Conservation (phyloP, 2,113 vertebrate genomes). For the Myrmecobius fasciatus region DNA sequence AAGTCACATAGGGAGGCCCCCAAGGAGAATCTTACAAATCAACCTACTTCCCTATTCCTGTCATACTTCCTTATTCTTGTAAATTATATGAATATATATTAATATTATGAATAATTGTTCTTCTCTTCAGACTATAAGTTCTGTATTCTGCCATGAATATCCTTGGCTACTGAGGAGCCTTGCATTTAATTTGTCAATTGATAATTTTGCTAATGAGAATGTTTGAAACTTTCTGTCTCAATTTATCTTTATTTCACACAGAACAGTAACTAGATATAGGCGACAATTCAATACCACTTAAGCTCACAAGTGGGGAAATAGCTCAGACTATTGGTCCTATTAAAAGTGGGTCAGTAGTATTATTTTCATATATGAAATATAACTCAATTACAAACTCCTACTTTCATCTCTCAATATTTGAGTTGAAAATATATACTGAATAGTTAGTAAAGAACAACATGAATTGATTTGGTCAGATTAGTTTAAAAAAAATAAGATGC, state of each 20-base stretch:
- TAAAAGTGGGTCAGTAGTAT: not conserved
- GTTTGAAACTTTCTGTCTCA: not conserved
- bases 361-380: not conserved
- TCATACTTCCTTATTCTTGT: not conserved
- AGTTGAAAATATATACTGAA: not conserved
- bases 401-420: conserved; percentile 37
- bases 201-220: not conserved
- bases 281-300: not conserved
- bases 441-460: not conserved
- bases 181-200: not conserved
- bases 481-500: no score
- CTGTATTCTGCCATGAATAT: not conserved
- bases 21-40: not conserved
- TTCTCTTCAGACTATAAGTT: not conserved
- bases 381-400: not conserved
- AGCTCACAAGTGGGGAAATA: not conserved
- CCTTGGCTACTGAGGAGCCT: not conserved
- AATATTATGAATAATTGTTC: not conserved
- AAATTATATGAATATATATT: not conserved
- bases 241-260: not conserved
- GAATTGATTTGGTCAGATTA: not conserved
- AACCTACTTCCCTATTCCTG: not conserved
- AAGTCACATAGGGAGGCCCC: not conserved
- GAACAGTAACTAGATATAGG: not conserved
- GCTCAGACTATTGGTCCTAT: not conserved